Evolutionary conservation across 1,140 invertebrate species (phyloP).

Genomic region (Stegodyphus dumicola): DNA sequence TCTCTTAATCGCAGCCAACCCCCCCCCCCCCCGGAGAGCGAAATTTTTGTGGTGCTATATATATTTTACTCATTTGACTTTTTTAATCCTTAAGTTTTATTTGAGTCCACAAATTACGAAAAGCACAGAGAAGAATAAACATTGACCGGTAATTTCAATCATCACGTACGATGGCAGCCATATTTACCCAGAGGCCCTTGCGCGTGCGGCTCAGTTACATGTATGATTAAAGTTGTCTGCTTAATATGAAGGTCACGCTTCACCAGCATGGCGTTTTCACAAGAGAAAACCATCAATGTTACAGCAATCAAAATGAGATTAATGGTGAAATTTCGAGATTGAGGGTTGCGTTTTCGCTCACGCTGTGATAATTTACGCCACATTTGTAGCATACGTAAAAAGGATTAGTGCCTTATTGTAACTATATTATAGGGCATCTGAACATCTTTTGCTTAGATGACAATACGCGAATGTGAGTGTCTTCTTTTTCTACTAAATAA

Average conservation of each 20-base stretch:
- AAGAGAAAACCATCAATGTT: slow-evolving; percentile 43
- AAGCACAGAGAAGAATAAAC: background rate
- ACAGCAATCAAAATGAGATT: slow-evolving; percentile 51
- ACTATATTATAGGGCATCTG: too few relatives aligned
- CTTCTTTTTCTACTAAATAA: too few relatives aligned
- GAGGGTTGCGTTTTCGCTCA: slow-evolving; percentile 20
- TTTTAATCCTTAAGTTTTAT: too few relatives aligned
- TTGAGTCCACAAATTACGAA: too few relatives aligned
- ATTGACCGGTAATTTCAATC: background rate
- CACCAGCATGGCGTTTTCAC: slow-evolving; percentile 22
- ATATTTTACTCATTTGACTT: too few relatives aligned
- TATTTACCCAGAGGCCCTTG: slow-evolving; percentile 29
- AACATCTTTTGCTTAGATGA: too few relatives aligned
- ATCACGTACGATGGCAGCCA: background rate
- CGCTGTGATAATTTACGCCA: slow-evolving; percentile 41
- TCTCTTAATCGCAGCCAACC: too few relatives aligned
- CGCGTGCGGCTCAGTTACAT: slow-evolving; percentile 17
- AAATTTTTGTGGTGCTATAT: too few relatives aligned
- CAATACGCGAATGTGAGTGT: too few relatives aligned
- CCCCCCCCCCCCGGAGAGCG: too few relatives aligned
- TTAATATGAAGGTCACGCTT: slow-evolving; percentile 46
- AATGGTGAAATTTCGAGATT: slow-evolving; percentile 24
- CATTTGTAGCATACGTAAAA: slow-evolving; percentile 25
- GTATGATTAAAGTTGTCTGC: slow-evolving; percentile 19
- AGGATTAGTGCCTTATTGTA: background rate